These are phyloP conservation scores for Ennomos fuscantarius DNA, from an alignment of 2,888 invertebrate species.

Conservation along the genomic window DNA sequence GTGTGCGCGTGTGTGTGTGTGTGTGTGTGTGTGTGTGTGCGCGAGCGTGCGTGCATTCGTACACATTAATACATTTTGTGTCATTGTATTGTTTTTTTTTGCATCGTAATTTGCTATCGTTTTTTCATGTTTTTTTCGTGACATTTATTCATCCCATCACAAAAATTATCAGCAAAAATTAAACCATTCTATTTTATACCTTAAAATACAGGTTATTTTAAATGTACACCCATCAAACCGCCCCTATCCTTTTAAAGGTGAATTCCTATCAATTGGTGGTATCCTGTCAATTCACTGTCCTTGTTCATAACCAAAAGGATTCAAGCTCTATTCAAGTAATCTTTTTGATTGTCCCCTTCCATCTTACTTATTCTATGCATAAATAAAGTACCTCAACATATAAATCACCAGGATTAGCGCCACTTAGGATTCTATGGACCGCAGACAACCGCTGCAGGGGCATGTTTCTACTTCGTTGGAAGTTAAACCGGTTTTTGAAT, in stretches of 20 bases:
- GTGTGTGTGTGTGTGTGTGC: no score
- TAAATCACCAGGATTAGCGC: constrained; percentile 34
- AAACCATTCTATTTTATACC: not conserved
- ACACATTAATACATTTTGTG: no score
- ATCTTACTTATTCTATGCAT: constrained; percentile 37
- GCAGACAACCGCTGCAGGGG: not conserved
- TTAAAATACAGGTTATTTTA: constrained; percentile 6
- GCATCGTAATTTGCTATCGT: no score
- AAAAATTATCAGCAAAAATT: not conserved
- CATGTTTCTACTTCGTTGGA: constrained; percentile 4
- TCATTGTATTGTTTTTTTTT: no score
- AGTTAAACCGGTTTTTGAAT: not conserved
- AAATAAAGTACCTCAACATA: constrained; percentile 34
- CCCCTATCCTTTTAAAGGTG: constrained; percentile 4
- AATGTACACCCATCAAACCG: constrained; percentile 8
- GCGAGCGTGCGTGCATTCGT: no score
- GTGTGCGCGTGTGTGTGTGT: no score
- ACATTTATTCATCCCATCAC: no score
- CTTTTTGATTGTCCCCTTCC: constrained; percentile 33
- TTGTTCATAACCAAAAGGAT: constrained; percentile 24
- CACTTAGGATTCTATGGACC: constrained; percentile 31
- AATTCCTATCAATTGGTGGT: no score
- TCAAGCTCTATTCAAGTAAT: constrained; percentile 26
- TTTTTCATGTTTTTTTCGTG: no score
- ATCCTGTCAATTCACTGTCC: constrained; percentile 27